These are phyloP conservation scores for Aphelinus atriplicis DNA, from an alignment of 1,140 invertebrate genomes.

Conservation along the genomic window DNA sequence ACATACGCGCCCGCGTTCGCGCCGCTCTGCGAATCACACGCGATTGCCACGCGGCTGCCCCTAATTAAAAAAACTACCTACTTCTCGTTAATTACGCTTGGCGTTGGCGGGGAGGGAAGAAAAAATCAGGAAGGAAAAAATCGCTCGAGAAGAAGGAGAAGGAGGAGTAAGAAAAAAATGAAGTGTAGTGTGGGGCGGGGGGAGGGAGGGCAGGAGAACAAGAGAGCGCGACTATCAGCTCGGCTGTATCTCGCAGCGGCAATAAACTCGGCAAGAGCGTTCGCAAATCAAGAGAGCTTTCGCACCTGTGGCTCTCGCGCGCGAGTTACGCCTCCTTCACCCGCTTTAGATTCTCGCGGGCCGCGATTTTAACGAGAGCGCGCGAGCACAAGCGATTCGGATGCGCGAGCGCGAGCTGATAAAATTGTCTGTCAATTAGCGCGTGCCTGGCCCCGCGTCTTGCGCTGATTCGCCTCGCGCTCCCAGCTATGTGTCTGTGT, in stretches of 20 bases:
- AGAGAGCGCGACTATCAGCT: conserved; percentile 30
- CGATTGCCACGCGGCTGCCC: too few species aligned
- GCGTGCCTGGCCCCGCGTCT: not conserved
- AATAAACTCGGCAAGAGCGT: conserved; percentile 33
- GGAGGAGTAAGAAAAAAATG: not conserved
- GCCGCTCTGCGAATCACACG: too few species aligned
- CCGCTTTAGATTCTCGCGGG: not conserved
- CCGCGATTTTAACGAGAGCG: conserved; percentile 15
- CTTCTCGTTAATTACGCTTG: too few species aligned
- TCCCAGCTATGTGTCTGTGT: not conserved
- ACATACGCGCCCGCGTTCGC: too few species aligned
- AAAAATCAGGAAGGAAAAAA: not conserved
- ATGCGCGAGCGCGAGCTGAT: not conserved
- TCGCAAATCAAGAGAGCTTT: conserved; percentile 26
- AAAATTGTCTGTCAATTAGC: conserved; percentile 35
- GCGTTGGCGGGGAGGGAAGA: not conserved
- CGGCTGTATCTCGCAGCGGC: conserved; percentile 14
- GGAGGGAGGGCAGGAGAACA: conserved; percentile 1
- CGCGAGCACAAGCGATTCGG: not conserved
- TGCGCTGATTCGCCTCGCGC: not conserved
- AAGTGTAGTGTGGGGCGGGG: too few species aligned
- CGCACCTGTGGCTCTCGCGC: conserved; percentile 24
- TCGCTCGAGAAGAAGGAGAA: not conserved
- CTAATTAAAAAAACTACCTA: too few species aligned
- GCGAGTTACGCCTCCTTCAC: conserved; percentile 33